These are phyloP conservation scores for Brachionus calyciflorus DNA, from an alignment of 1,140 invertebrate species.

Conservation along the genomic window DNA sequence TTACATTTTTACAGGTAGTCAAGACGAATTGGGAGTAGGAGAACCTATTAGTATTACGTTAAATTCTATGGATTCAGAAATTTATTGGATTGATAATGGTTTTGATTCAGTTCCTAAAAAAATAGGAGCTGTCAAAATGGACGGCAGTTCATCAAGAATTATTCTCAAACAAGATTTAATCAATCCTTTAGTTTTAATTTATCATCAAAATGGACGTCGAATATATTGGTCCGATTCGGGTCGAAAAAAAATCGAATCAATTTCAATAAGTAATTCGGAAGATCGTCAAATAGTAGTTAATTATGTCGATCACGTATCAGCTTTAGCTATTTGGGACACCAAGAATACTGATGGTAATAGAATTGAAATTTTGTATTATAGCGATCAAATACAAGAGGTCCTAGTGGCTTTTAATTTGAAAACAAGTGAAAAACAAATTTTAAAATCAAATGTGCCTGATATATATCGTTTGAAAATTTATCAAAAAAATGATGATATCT, in stretches of 20 bases:
- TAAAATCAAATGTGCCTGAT: conserved; percentile 6
- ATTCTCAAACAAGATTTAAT: conserved; percentile 66
- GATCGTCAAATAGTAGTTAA: not conserved
- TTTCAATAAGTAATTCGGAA: conserved; percentile 23
- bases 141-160: conserved; percentile 75
- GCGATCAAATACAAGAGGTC: conserved; percentile 34
- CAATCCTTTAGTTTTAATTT: conserved; percentile 56
- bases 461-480: conserved; percentile 9
- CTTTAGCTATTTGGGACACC: not conserved
- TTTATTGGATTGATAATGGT: conserved; percentile 94
- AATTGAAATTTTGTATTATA: not conserved
- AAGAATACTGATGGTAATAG: not conserved
- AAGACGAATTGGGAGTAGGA: not conserved
- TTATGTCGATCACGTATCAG: not conserved
- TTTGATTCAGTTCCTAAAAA: conserved; percentile 83
- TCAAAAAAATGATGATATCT: not conserved
- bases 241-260: conserved; percentile 47
- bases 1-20: too few relatives aligned
- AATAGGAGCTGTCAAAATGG: conserved; percentile 88
- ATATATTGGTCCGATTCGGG: conserved; percentile 56
- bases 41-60: not conserved
- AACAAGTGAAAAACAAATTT: conserved; percentile 4
- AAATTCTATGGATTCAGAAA: conserved; percentile 63
- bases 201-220: conserved; percentile 50
- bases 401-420: conserved; percentile 21